Base-by-base conservation (phyloP, 2,113 vertebrate species). In the Cottus gobio region DNA sequence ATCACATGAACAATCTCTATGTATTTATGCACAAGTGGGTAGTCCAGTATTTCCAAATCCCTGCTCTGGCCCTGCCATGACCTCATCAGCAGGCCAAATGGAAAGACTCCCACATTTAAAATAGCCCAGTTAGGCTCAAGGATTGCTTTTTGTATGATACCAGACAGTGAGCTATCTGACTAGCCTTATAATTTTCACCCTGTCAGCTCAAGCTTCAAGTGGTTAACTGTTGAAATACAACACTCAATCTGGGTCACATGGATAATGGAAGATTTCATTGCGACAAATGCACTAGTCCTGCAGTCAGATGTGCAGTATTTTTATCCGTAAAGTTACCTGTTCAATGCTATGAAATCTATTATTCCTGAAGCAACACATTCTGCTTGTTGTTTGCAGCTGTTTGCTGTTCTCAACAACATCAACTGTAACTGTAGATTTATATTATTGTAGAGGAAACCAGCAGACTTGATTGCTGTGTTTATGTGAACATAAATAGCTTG, bases 141-240 rank as follows among this genome's bases (percentile, higher is more conserved):
- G 46, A 57, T 34, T 22, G 37, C 30, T 61, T 69, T 72, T 13
- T 7, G 34, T 62, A 11, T 57, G 36, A 65, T 34, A 15, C 18
- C 3, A 39, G 36, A 50, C 60, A 52, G 54, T 3, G 0, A 39
- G 70, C 60, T 61, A 56, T 48, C 7, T 18, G 48, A 48, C n/a
- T 52, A 65, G 56, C 69, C 73, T 75, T 90, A 85, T 80, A 31
- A 86, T 88, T 87, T 36, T 80, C 87, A 80, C 82, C 56, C 36
- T 78, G 74, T 87, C 62, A 64, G 80, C 44, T 72, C 46, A 24
- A 46, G 65, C 75, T 72, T 68, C 26, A 37, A 39, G 54, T 63
- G 87, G 46, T 56, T 76, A 24, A 77, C 9, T 79, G 39, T 48
- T 70, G 39, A 46, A 66, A 31, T 54, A 7, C 44, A 44, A 71